These are phyloP conservation scores for Linepithema humile DNA, from an alignment of 1,140 invertebrate species.

Conservation along the genomic window DNA sequence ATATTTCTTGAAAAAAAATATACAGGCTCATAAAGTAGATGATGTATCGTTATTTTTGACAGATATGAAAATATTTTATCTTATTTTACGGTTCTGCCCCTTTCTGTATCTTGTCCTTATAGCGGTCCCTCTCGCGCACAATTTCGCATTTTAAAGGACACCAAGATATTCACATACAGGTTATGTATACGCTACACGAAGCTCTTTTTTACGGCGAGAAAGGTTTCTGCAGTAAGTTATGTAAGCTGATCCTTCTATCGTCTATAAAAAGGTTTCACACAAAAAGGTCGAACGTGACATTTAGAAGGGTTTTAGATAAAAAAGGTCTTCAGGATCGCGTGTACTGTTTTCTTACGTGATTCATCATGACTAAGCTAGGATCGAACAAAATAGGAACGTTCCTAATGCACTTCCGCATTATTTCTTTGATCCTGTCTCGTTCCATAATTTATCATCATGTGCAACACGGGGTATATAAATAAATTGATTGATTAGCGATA, in stretches of 20 bases:
- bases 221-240: slow-evolving; percentile 20
- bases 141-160: neutral
- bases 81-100: neutral
- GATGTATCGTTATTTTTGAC: neutral
- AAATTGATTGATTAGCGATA: no score
- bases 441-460: neutral
- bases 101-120: neutral
- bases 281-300: slow-evolving; percentile 17
- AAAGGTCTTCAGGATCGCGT: neutral
- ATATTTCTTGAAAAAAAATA: neutral
- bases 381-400: neutral
- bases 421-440: neutral
- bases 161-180: neutral
- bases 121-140: neutral
- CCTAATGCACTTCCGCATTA: neutral
- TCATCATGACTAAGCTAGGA: no score
- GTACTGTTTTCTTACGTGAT: neutral
- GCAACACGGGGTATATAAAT: neutral
- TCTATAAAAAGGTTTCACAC: slow-evolving; percentile 8
- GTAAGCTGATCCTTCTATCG: neutral
- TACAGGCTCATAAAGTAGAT: neutral
- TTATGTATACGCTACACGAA: neutral
- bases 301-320: slow-evolving; percentile 28
- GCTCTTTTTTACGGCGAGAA: neutral
- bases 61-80: neutral